Percentiles rank a stretch among this genome's conserved stretches.
Evolutionary conservation across 2,797 vertebrate genomes (phyloP).

Genomic region (Epinephelus malabaricus): DNA sequence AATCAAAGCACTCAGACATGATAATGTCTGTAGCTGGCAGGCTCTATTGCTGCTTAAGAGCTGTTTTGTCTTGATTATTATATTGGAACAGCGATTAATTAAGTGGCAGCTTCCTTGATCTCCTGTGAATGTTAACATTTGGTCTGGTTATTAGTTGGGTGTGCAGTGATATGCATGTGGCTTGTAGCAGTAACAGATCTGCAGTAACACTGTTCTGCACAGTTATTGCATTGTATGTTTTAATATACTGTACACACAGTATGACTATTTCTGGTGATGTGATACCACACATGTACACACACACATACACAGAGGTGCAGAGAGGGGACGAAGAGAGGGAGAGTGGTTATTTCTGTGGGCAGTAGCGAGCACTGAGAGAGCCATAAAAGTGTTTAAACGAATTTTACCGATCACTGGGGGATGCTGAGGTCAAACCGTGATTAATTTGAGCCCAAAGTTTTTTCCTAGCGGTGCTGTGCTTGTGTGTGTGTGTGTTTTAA

Average conservation of each 20-base stretch:
- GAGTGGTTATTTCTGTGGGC: conserved; percentile 18
- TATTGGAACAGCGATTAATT: conserved; percentile 16
- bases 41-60: neutral
- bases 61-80: neutral
- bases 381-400: conserved; percentile 37
- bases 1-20: conserved; percentile 1
- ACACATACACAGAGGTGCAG: neutral
- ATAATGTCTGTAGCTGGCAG: neutral
- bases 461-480: neutral
- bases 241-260: neutral
- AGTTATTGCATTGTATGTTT: conserved; percentile 1
- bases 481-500: neutral
- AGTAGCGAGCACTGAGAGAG: conserved; percentile 25
- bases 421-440: conserved; percentile 9
- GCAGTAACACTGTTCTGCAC: neutral
- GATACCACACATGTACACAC: neutral
- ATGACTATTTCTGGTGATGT: neutral
- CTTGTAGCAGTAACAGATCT: neutral
- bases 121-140: neutral
- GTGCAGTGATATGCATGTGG: neutral
- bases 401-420: conserved; percentile 34
- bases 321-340: neutral
- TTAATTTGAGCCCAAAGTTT: conserved; percentile 27
- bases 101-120: conserved; percentile 22
- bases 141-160: neutral